Base-by-base conservation (phyloP, 1,140 invertebrate genomes). In the Camponotus floridanus region DNA sequence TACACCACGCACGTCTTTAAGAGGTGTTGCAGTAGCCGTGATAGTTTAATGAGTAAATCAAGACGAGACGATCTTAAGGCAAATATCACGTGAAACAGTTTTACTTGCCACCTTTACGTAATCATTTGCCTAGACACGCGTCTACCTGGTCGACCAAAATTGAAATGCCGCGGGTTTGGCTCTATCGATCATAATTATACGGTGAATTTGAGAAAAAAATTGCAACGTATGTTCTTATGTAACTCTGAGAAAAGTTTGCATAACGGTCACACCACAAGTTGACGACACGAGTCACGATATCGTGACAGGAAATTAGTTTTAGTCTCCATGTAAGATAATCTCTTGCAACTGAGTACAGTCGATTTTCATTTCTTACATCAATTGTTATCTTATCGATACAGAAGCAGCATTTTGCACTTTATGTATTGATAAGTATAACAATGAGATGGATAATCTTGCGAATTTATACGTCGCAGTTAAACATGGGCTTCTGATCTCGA, bases 241-340 rank as follows among this genome's bases (percentile, higher is more conserved):
- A 88, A 86, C 59, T 85, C 3, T 5, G n/a, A 64, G 67, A 55
- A 21, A 81, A 74, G 79, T 83, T 83, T 83, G 61, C n/a, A 59
- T 74, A 83, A 83, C 79, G 57, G 68, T 74, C 79, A 31, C 68
- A 31, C 68, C 79, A 42, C 42, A 62, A 83, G 68, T 83, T 61
- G 68, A 70, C 68, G 79, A 83, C 67, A 83, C 68, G 68, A 48
- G 45, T 83, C 67, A 83, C 48, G 79, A 83, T 73, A 73, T 18
- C 45, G 39, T 39, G 55, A 61, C 68, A 62, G 79, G 79, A 83
- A 83, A 83, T 83, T 83, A 83, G 79, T 73, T 83, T 73, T 73
- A 61, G 55, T 83, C 79, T 45, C 9, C 26, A 26, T 45, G 33
- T 45, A n/a, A 73, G 67, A 73, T 73, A 81, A 81, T 81, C 55